These are phyloP conservation scores for Stictonetta naevosa DNA, from an alignment of 2,113 vertebrate species.

Conservation along the genomic window DNA sequence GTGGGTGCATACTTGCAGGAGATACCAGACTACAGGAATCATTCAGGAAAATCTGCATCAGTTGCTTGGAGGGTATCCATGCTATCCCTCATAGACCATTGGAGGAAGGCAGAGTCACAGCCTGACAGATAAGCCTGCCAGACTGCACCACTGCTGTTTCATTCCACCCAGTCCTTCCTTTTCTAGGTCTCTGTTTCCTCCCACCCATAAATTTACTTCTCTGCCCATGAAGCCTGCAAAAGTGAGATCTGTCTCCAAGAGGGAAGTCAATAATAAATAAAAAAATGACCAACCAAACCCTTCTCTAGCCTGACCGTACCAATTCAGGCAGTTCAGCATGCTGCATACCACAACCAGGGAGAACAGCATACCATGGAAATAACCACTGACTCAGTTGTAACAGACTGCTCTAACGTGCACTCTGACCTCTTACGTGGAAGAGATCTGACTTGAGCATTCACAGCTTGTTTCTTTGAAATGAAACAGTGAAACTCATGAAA, in stretches of 20 bases:
- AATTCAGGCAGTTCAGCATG: not conserved
- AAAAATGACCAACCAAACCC: not conserved
- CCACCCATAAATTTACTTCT: not conserved
- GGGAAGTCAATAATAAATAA: not conserved
- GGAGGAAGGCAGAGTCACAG: not conserved
- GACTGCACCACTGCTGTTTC: not conserved
- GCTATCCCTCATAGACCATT: not conserved
- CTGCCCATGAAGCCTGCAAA: not conserved
- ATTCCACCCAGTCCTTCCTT: not conserved
- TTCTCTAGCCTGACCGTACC: not conserved
- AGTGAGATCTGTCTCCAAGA: not conserved
- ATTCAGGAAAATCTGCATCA: not conserved
- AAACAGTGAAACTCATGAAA: not conserved
- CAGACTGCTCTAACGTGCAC: not conserved
- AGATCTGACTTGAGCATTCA: conserved; percentile 13
- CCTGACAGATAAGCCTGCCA: not conserved
- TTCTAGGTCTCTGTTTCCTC: not conserved
- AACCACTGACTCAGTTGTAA: not conserved
- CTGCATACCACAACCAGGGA: not conserved
- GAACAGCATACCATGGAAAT: not conserved
- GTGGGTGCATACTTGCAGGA: not conserved
- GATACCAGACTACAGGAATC: not conserved
- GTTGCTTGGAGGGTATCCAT: not conserved
- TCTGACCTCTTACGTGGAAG: conserved; percentile 6
- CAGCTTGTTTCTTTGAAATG: conserved; percentile 20